Conservation (phyloP, 2,113 vertebrate species). For the Oryzias celebensis region DNA sequence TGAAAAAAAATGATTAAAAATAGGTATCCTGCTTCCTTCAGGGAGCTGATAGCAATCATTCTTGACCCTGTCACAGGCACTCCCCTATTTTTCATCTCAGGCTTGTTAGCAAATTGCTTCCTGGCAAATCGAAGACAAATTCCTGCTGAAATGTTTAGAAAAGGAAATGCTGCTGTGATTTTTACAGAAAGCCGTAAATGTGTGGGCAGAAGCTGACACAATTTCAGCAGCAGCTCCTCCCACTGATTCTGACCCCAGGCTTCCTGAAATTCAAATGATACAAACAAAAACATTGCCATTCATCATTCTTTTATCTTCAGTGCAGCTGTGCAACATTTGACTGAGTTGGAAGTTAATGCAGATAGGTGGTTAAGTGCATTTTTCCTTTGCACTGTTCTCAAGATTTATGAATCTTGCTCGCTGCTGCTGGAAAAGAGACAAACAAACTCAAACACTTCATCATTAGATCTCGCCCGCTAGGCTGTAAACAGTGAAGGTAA, state of each 20-base stretch:
- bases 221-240: conserved; percentile 23
- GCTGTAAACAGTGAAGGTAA: neutral
- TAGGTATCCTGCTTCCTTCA: conserved; percentile 2
- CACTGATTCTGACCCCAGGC: conserved; percentile 23
- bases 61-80: conserved; percentile 45
- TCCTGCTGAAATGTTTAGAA: conserved; percentile 61
- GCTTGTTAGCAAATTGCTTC: conserved; percentile 62
- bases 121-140: conserved; percentile 53
- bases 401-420: neutral
- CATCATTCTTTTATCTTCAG: conserved; percentile 17
- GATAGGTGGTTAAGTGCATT: neutral
- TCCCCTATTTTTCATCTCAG: conserved; percentile 61
- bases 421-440: neutral
- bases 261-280: conserved; percentile 40
- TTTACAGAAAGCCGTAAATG: conserved; percentile 48
- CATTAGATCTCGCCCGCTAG: neutral
- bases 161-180: conserved; percentile 63
- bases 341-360: neutral
- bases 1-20: conserved; percentile 29
- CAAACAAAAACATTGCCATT: conserved; percentile 1
- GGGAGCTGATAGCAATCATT: conserved; percentile 42
- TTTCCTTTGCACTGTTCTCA: neutral
- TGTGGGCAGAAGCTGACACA: conserved; percentile 45
- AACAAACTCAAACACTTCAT: neutral
- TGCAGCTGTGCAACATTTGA: neutral